Percentiles rank a stretch among this genome's conserved stretches.
Conservation (phyloP, 2,888 invertebrate species). For the Drepana falcataria region DNA sequence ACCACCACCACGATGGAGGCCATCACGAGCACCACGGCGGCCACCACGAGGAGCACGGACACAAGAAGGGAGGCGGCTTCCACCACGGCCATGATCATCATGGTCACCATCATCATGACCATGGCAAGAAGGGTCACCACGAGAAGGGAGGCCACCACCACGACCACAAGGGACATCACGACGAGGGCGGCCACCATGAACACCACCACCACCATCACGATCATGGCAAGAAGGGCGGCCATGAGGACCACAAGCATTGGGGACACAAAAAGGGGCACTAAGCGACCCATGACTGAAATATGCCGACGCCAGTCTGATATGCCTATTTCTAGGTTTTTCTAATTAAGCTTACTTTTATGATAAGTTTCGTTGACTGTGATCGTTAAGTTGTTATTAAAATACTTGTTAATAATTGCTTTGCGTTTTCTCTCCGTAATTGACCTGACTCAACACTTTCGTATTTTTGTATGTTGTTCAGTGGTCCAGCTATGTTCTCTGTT, state of each 20-base stretch:
- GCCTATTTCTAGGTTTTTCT: constrained; percentile 51
- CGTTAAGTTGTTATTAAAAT: constrained; percentile 48
- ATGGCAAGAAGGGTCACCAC: constrained; percentile 89
- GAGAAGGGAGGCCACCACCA: constrained; percentile 90
- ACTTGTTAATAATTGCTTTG: constrained; percentile 10
- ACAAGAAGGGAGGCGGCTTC: constrained; percentile 88
- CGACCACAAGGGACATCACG: constrained; percentile 88
- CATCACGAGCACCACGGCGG: constrained; percentile 89
- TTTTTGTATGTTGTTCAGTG: constrained; percentile 2
- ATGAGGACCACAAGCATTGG: constrained; percentile 90
- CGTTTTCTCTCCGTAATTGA: neutral
- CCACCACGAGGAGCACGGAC: constrained; percentile 87
- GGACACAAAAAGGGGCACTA: constrained; percentile 80
- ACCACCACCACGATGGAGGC: constrained; percentile 88
- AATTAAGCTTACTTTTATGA: constrained; percentile 50
- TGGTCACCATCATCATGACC: constrained; percentile 86
- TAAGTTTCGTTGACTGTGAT: constrained; percentile 60
- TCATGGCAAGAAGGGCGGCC: constrained; percentile 89
- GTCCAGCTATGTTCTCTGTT: no score
- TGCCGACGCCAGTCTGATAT: constrained; percentile 40
- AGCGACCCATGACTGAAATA: constrained; percentile 30
- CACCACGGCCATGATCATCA: constrained; percentile 89
- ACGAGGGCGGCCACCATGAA: constrained; percentile 86
- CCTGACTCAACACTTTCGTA: neutral
- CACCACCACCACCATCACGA: constrained; percentile 87